Base-by-base conservation (phyloP, 2,888 invertebrate species). In the Itoplectis maculator region DNA sequence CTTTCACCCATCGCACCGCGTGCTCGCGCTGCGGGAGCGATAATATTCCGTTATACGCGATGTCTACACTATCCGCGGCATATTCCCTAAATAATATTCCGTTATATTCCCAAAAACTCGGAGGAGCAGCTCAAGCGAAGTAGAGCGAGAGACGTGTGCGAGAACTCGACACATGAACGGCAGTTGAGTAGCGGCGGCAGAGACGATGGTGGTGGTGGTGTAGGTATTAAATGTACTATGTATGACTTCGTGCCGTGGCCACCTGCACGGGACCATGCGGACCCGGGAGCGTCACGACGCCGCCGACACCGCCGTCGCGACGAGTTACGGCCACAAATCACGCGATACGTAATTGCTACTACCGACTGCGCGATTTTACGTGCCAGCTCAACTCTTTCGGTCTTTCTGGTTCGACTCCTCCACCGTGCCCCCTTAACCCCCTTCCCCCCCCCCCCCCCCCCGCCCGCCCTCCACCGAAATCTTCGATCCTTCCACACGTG, bases 331-430 rank as follows among this genome's bases (percentile, higher is more conserved):
- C 91, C 88, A 90, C 90, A 91, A 92, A 92, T 92, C 92, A 92
- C 92, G 92, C 92, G 90, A 92, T 91, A 89, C 90, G 92, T 92
- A 92, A 92, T 92, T 92, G 92, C 92, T 88, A 89, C 90, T 89
- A 90, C 89, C 90, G 86, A 90, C 90, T 91, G 88, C 88, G 89
- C 90, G 90, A 90, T 90, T 91, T 90, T 88, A 87, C 87, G 88
- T 86, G 86, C 84, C 77, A 56, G 79, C 73, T 80, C 47, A 29
- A 68, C 75, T 79, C 75, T 76, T 59, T 79, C 77, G 68, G 56
- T 77, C 42, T 66, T 47, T 68, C 56, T 35, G 23, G 37, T 45
- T 45, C 81, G 42, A 59, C 51, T 77, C 77, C 51, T 15, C 56
- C 65, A 80, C 42, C 29, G 76, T 66, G 18, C 18, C 72, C 56